phyloP scores from a whole-genome alignment of 1,140 invertebrate genomes.

The Trichomalopsis sarcophagae region DNA sequence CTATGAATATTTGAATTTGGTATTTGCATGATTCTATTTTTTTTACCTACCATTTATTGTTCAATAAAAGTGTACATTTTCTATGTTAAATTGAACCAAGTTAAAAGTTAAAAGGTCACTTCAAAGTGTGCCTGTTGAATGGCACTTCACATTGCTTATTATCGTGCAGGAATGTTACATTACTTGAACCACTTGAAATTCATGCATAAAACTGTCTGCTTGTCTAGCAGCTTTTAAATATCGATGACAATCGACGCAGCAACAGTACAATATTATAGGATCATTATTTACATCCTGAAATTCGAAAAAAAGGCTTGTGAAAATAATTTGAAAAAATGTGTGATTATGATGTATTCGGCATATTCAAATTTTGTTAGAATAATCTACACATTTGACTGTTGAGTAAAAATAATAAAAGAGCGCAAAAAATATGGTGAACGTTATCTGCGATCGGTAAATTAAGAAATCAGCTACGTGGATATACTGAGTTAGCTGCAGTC shows the following conservation, averaged over 20 bases:
- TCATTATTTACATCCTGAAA: constrained; percentile 61
- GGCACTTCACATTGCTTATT: not conserved
- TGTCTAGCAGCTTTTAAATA: constrained; percentile 57
- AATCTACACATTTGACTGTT: not conserved
- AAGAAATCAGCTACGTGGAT: not conserved
- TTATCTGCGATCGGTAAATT: not conserved
- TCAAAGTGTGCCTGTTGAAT: not conserved
- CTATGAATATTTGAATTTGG: too few species aligned
- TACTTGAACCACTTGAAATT: constrained; percentile 68
- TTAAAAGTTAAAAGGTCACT: too few species aligned
- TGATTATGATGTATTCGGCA: not conserved
- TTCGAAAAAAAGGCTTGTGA: constrained; percentile 1
- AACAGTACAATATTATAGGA: constrained; percentile 65
- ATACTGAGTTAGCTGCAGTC: not conserved
- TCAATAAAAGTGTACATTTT: too few species aligned
- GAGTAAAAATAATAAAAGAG: not conserved
- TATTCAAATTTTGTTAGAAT: not conserved
- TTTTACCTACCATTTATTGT: too few species aligned
- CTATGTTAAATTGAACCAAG: too few species aligned
- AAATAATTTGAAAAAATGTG: not conserved
- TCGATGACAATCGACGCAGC: constrained; percentile 63
- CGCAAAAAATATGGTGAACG: not conserved
- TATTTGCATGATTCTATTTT: too few species aligned
- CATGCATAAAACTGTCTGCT: constrained; percentile 55
- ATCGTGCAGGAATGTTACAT: constrained; percentile 57